phyloP scores from a whole-genome alignment of 2,888 invertebrate genomes.

The Azorinus chamasolen region DNA sequence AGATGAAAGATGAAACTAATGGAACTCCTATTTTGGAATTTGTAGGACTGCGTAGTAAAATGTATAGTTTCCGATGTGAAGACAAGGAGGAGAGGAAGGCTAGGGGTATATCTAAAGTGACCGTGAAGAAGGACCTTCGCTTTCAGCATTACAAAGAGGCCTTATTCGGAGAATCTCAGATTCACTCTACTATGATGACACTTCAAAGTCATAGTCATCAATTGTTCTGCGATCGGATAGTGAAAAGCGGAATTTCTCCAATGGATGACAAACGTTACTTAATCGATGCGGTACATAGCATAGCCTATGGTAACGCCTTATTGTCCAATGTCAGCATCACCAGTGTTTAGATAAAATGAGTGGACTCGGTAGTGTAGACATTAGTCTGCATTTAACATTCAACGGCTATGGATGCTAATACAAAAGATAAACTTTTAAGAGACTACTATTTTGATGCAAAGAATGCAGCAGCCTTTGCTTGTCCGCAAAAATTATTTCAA shows the following conservation, averaged over 20 bases:
- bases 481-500: constrained; percentile 34
- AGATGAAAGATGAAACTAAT: too few relatives aligned
- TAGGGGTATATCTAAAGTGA: constrained; percentile 6
- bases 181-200: constrained; percentile 4
- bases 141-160: constrained; percentile 13
- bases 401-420: too few relatives aligned
- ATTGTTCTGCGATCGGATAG: not conserved
- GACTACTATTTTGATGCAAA: constrained; percentile 40
- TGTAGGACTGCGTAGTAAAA: constrained; percentile 8
- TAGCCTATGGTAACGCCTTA: too few relatives aligned
- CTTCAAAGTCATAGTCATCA: constrained; percentile 9
- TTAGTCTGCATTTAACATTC: too few relatives aligned
- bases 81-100: not conserved
- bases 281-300: constrained; percentile 38
- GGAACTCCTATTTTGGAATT: constrained; percentile 11
- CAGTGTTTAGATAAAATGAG: too few relatives aligned
- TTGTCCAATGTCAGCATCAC: too few relatives aligned
- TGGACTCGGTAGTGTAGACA: too few relatives aligned
- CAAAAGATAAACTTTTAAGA: constrained; percentile 31
- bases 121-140: constrained; percentile 4
- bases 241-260: too few relatives aligned
- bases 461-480: constrained; percentile 39
- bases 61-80: constrained; percentile 13
- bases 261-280: too few relatives aligned
- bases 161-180: constrained; percentile 2